These are phyloP conservation scores for Tupaia tana DNA, from an alignment of 2,113 vertebrate genomes.

Conservation along the genomic window DNA sequence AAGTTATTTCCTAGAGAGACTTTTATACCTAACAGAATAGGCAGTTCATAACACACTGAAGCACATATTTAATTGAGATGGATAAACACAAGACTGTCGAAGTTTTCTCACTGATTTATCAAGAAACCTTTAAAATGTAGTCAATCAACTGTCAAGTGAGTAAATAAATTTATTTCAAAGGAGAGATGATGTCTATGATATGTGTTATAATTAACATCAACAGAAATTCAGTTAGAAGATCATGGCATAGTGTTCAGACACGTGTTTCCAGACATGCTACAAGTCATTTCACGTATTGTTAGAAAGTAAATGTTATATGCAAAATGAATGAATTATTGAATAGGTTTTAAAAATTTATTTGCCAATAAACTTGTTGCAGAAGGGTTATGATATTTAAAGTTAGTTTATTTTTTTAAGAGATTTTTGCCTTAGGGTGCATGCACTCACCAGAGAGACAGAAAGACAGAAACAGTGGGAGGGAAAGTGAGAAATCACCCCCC, in stretches of 20 bases:
- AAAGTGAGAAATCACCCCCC: too few species aligned
- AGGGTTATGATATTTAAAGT: not conserved
- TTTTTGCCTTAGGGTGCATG: too few species aligned
- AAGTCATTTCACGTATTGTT: not conserved
- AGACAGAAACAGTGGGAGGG: too few species aligned
- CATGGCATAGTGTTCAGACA: not conserved
- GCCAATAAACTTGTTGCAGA: not conserved
- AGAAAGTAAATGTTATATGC: not conserved
- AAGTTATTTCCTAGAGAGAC: not conserved
- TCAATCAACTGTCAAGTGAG: not conserved
- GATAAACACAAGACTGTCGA: not conserved
- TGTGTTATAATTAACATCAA: conserved; percentile 1
- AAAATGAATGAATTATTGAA: conserved; percentile 23
- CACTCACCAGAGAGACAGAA: too few species aligned
- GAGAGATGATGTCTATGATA: not conserved
- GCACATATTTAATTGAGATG: conserved; percentile 24
- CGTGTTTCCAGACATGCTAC: not conserved
- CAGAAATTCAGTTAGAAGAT: not conserved
- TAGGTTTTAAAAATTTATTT: conserved; percentile 8
- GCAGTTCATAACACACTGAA: not conserved
- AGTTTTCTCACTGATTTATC: conserved; percentile 18
- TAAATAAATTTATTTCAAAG: not conserved
- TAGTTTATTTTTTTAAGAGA: not conserved
- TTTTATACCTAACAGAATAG: conserved; percentile 9
- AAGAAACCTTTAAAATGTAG: conserved; percentile 2